Evolutionary conservation across 2,113 vertebrate species (phyloP).

Genomic region (Forbesichthys agassizii): DNA sequence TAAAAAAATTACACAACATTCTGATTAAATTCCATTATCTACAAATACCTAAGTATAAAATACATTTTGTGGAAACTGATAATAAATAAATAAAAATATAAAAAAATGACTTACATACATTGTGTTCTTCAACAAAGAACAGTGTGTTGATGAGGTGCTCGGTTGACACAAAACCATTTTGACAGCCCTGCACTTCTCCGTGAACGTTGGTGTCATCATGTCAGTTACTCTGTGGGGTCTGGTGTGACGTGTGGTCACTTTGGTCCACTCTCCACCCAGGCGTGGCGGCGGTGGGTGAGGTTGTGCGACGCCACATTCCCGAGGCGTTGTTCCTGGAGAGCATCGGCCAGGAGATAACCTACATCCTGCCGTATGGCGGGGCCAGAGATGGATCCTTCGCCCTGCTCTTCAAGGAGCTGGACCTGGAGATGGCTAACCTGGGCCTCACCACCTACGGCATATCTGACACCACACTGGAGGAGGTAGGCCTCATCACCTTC

Average conservation of each 20-base stretch:
- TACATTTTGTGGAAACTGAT: no score
- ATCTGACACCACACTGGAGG: conserved; percentile 95
- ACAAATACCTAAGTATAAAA: no score
- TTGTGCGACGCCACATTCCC: conserved; percentile 79
- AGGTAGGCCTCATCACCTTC: conserved; percentile 73
- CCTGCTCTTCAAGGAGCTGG: conserved; percentile 89
- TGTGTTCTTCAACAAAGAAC: no score
- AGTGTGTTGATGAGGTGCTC: no score
- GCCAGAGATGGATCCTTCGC: conserved; percentile 92
- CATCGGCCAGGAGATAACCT: conserved; percentile 94
- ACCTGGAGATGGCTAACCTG: conserved; percentile 83
- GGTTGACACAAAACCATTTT: no score
- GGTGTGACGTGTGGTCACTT: neutral
- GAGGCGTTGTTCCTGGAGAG: conserved; percentile 90
- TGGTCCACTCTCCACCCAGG: conserved; percentile 29
- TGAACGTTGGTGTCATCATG: no score
- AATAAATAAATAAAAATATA: no score
- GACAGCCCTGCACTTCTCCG: no score
- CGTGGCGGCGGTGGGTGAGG: conserved; percentile 56
- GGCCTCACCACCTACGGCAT: conserved; percentile 95
- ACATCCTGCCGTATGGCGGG: conserved; percentile 88
- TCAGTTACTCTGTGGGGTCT: neutral
- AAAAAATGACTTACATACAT: no score
- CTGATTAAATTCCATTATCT: no score
- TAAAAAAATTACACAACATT: no score